A percentile compares a stretch with the other conserved stretches of the same genome.
Conservation (phyloP, 2,797 vertebrate genomes). For the Tachyglossus aculeatus region DNA sequence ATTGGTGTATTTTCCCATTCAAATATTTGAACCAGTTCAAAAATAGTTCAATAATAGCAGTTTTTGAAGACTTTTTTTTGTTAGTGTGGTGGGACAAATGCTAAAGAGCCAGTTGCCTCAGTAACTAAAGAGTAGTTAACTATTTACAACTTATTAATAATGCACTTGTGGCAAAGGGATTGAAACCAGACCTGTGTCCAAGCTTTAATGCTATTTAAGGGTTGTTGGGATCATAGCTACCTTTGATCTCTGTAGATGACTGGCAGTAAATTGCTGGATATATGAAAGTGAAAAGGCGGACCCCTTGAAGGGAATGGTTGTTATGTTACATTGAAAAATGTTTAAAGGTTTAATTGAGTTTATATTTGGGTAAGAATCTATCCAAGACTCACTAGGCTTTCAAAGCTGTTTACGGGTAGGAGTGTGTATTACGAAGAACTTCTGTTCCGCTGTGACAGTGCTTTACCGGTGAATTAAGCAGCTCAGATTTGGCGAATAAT, state of each 20-base stretch:
- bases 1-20: conserved; percentile 40
- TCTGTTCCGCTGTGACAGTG: conserved; percentile 2
- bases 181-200: conserved; percentile 15
- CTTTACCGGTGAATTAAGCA: conserved; percentile 32
- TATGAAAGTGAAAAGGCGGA: not conserved
- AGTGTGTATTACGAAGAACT: not conserved
- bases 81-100: conserved; percentile 28
- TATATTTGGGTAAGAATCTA: conserved; percentile 7
- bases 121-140: conserved; percentile 42
- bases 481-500: not conserved
- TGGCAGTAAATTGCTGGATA: conserved; percentile 23
- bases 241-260: conserved; percentile 55
- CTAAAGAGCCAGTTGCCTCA: conserved; percentile 39
- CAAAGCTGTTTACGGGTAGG: not conserved
- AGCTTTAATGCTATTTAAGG: conserved; percentile 13
- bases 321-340: conserved; percentile 41
- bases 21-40: conserved; percentile 36
- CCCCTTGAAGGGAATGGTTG: conserved; percentile 2
- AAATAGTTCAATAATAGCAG: conserved; percentile 39
- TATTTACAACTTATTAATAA: conserved; percentile 38
- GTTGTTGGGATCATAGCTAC: conserved; percentile 13
- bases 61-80: conserved; percentile 38
- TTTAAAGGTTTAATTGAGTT: conserved; percentile 3
- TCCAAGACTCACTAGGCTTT: conserved; percentile 16
- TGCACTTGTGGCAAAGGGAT: not conserved